These are phyloP conservation scores for Eulithis testata DNA, from an alignment of 2,888 invertebrate species.

Conservation along the genomic window DNA sequence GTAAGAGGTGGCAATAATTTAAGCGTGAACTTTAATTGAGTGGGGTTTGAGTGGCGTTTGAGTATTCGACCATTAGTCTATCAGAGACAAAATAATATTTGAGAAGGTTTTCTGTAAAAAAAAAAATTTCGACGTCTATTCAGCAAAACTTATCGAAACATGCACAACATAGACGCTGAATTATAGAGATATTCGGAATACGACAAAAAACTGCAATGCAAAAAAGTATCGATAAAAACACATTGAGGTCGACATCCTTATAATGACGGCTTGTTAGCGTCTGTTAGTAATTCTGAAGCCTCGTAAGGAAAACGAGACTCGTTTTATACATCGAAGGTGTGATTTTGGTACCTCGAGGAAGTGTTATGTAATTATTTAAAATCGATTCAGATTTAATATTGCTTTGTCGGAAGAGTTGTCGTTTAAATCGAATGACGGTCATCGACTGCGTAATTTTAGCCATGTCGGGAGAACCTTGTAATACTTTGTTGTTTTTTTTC, in stretches of 20 bases:
- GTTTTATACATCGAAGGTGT: constrained; percentile 78
- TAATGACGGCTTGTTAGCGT: constrained; percentile 80
- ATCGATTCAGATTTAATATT: constrained; percentile 61
- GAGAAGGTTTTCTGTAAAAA: too few species aligned
- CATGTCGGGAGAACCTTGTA: background rate
- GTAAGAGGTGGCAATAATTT: too few species aligned
- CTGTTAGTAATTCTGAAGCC: constrained; percentile 67
- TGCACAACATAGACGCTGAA: background rate
- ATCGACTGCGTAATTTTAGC: constrained; percentile 36
- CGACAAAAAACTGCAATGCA: constrained; percentile 57
- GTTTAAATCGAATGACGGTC: constrained; percentile 47
- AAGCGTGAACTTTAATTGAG: too few species aligned
- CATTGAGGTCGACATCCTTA: constrained; percentile 70
- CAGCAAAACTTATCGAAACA: background rate
- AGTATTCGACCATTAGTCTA: too few species aligned
- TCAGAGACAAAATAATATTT: too few species aligned
- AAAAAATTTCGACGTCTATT: too few species aligned
- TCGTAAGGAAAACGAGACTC: constrained; percentile 68
- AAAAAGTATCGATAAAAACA: constrained; percentile 67
- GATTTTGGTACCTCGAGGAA: constrained; percentile 71
- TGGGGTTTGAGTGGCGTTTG: too few species aligned
- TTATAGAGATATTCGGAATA: constrained; percentile 35
- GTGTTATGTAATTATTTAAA: constrained; percentile 78
- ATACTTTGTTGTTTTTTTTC: background rate
- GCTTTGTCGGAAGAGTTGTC: constrained; percentile 61